Base-by-base conservation (phyloP, 1,140 invertebrate species). In the Drosophila prosaltans region DNA sequence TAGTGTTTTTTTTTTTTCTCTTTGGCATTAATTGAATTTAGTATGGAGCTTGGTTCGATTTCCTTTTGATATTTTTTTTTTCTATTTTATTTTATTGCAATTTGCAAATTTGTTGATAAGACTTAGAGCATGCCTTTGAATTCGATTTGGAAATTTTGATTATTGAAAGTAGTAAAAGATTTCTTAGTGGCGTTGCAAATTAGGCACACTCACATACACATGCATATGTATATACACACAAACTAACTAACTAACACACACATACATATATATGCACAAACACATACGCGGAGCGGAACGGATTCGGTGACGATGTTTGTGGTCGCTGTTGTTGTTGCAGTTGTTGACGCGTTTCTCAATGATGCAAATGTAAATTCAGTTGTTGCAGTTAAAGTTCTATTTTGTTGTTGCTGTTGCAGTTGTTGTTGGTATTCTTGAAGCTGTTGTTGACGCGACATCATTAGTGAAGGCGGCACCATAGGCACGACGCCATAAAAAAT, bases 21-120 rank as follows among this genome's bases (percentile, higher is more conserved):
- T 80, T 83, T 85, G 78, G 81, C 74, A 79, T 85, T 85, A 85
- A 85, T 85, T 85, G 74, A 74, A 78, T 81, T 80, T 85, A 71
- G 78, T 61, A 79, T 78, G 77, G 45, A 26, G 16, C 45, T 51
- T 51, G 45, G 74, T 72, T 74, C 75, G 67, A 48, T 64, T 26
- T 57, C 57, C 36, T 40, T 59, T 45, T 63, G 41, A 60, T 66
- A 36, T 36, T 6, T 73, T 64, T 71, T 62, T 48, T 80, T 57
- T 43, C 32, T 36, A 5, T 54, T 63, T 64, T 62, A 48, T 66
- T 73, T 71, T 65, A 68, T 65, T 82, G 72, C 76, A 72, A 73
- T 73, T 77, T 74, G 70, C 43, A 11, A 61, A 61, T 48, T 68
- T 63, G 55, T 83, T 83, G 82, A 86, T 86, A 86, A 86, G 72